A percentile compares a stretch with the other conserved stretches of the same genome.
These are phyloP conservation scores for Atrina japonica DNA, from an alignment of 2,888 invertebrate species.

Conservation along the genomic window DNA sequence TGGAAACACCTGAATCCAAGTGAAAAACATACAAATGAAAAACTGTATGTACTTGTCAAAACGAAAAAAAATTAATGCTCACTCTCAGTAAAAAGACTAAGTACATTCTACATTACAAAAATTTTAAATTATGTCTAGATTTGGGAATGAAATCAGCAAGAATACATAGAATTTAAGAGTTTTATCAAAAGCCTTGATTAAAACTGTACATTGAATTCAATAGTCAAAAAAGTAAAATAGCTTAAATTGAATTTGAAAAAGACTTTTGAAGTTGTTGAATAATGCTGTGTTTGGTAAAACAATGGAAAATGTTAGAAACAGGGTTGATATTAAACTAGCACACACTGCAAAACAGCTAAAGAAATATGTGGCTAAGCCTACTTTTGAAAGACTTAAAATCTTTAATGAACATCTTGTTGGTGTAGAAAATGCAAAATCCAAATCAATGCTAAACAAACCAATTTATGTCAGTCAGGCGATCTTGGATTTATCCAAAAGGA, in stretches of 20 bases:
- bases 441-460: conserved; percentile 28
- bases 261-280: conserved; percentile 66
- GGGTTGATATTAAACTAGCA: conserved; percentile 9
- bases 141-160: conserved; percentile 61
- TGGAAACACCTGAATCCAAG: conserved; percentile 32
- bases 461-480: conserved; percentile 20
- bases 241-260: conserved; percentile 74
- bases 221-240: conserved; percentile 58
- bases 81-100: conserved; percentile 49
- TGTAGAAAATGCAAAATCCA: conserved; percentile 21
- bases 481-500: conserved; percentile 12
- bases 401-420: conserved; percentile 33
- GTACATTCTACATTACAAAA: conserved; percentile 75
- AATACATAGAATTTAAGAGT: conserved; percentile 70
- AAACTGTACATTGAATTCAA: conserved; percentile 73
- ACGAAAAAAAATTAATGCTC: conserved; percentile 34
- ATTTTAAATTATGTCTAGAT: conserved; percentile 67
- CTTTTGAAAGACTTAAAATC: conserved; percentile 27
- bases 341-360: conserved; percentile 10
- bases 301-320: conserved; percentile 18
- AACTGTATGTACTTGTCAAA: too few species aligned
- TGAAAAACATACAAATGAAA: too few species aligned
- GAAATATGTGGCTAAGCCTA: conserved; percentile 14
- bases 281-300: conserved; percentile 53
- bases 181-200: conserved; percentile 70